These are phyloP conservation scores for Wasmannia auropunctata DNA, from an alignment of 1,140 invertebrate genomes.

Conservation along the genomic window DNA sequence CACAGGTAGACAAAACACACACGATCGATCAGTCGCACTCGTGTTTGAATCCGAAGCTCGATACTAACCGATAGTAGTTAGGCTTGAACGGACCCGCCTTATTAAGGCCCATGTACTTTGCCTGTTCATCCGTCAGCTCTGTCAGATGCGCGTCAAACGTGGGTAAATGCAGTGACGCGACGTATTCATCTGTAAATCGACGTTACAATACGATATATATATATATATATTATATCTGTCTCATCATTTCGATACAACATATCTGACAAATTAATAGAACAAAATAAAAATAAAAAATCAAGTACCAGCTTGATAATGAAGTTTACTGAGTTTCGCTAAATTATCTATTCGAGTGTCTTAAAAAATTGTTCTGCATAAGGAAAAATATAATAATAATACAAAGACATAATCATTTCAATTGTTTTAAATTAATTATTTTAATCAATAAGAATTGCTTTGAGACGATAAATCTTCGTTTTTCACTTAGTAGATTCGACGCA, in stretches of 20 bases:
- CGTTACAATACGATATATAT: slow-evolving; percentile 14
- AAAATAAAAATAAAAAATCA: neutral
- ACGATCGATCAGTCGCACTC: neutral
- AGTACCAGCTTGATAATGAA: neutral
- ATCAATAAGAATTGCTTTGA: neutral
- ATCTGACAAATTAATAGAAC: neutral
- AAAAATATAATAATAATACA: neutral
- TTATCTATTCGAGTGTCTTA: neutral
- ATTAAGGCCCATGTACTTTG: slow-evolving; percentile 98
- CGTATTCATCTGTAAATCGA: slow-evolving; percentile 94
- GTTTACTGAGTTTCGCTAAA: no score
- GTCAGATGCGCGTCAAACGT: slow-evolving; percentile 99
- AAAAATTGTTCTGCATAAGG: neutral
- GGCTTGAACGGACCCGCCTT: slow-evolving; percentile 99
- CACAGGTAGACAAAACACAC: slow-evolving; percentile 1
- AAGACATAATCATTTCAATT: neutral
- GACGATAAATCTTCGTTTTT: neutral
- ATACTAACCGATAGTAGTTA: slow-evolving; percentile 96
- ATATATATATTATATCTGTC: no score
- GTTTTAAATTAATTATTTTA: neutral
- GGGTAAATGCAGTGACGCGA: slow-evolving; percentile 97
- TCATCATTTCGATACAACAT: neutral
- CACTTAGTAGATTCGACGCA: neutral
- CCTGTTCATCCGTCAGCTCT: slow-evolving; percentile 98
- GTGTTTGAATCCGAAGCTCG: neutral